phyloP scores from a whole-genome alignment of 2,113 vertebrate species.

The Columba livia region DNA sequence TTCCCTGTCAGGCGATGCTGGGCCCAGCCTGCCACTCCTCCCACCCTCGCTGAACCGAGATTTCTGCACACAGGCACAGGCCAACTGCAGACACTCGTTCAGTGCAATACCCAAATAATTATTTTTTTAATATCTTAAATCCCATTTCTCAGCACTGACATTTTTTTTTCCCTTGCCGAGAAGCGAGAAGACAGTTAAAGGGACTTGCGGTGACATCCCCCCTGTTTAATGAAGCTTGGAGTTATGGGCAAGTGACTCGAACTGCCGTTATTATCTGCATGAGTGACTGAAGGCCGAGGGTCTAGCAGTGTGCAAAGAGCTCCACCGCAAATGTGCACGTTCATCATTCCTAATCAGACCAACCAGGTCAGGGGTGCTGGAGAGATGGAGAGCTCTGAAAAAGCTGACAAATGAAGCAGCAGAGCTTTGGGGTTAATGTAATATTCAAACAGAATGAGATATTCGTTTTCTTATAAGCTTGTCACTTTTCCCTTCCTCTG shows the following conservation, averaged over 20 bases:
- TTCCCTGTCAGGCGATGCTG: background rate
- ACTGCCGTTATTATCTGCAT: constrained; percentile 85
- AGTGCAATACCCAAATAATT: background rate
- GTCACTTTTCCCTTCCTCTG: constrained; percentile 60
- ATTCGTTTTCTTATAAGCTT: constrained; percentile 56
- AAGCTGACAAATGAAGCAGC: constrained; percentile 76
- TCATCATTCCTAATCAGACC: constrained; percentile 83
- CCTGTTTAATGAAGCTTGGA: constrained; percentile 84
- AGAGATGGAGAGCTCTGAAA: constrained; percentile 56
- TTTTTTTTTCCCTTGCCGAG: constrained; percentile 31
- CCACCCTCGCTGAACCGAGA: background rate
- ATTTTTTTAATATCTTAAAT: constrained; percentile 62
- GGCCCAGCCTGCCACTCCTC: background rate
- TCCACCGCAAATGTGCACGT: constrained; percentile 78
- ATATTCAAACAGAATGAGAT: constrained; percentile 70
- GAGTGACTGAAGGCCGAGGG: constrained; percentile 78
- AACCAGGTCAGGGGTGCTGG: constrained; percentile 72
- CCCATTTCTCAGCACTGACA: constrained; percentile 63
- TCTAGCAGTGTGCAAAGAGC: constrained; percentile 74
- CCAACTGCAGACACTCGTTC: background rate
- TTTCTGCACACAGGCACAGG: background rate
- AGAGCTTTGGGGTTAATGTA: constrained; percentile 65
- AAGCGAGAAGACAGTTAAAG: constrained; percentile 69
- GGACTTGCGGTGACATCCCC: constrained; percentile 80
- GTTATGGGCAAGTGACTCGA: constrained; percentile 80